Base-by-base conservation (phyloP, 2,797 vertebrate species). In the Dendrocincla tyrannina region DNA sequence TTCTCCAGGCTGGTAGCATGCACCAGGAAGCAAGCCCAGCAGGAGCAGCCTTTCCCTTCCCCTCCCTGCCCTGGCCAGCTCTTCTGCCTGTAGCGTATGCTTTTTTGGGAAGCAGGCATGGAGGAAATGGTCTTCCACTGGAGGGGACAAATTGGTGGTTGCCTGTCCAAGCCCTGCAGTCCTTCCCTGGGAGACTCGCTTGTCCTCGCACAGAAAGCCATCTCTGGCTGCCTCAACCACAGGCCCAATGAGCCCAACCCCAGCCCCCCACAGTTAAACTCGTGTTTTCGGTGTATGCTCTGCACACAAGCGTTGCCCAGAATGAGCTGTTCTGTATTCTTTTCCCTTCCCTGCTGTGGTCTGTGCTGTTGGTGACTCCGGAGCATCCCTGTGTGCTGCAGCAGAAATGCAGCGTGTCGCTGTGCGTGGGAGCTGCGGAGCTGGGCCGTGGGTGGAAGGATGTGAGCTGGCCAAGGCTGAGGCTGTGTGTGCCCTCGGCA, bases 401-500 rank as follows among this genome's bases (percentile, higher is more conserved):
- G 49, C 84, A 90, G 70, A 46, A 85, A 85, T 74, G 88, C 93
- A 88, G 67, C 83, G 28, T 5, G 92, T 77, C 90, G 84, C 44
- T 74, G 33, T 73, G 73, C 20, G 80, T 93, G 89, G 94, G 93
- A 96, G 94, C 93, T 89, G 8, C 37, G 5, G 85, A 79, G 90
- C 88, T 23, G 63, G 24, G 89, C 17, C 35, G 89, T 91, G 93
- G 96, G 89, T 70, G 96, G 93, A 64, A 64, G 85, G 94, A 82
- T 7, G 27, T 20, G 89, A 96, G 89, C 88, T 82, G 88, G 74
- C 42, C 4, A 67, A 49, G 8, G 56, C 87, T 10, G 77, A 9
- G 82, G 79, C 87, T 3, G 1, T 24, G 63, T 25, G 49, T 91
- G 89, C 91, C 91, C 89, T 88, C 68, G 10, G 56, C 85, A 39